Conservation (phyloP, 2,113 vertebrate genomes). For the Saimiri boliviensis region DNA sequence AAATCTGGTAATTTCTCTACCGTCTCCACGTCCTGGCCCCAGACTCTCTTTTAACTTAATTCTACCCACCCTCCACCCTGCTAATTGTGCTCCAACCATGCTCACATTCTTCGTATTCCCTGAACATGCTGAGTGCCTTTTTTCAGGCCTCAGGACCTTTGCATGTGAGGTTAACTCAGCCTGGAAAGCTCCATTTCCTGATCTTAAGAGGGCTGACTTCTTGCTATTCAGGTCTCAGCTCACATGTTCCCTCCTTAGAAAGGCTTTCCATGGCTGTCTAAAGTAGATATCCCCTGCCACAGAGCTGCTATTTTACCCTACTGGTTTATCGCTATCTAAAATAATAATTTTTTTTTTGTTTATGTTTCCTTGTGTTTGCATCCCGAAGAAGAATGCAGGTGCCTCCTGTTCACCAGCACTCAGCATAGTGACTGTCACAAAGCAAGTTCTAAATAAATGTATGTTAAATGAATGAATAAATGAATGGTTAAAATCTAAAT, state of each 20-base stretch:
- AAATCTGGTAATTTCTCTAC: background rate
- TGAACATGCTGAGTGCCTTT: background rate
- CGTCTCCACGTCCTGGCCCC: too few relatives aligned
- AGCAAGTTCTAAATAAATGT: background rate
- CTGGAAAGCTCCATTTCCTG: background rate
- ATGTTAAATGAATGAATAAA: background rate
- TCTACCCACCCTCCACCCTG: background rate
- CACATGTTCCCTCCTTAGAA: background rate
- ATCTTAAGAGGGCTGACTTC: background rate
- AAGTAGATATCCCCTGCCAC: background rate
- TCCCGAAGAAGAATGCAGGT: background rate
- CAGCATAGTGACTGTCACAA: background rate
- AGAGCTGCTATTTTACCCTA: background rate
- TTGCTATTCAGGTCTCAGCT: background rate
- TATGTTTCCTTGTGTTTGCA: background rate
- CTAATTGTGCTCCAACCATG: background rate
- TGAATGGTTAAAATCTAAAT: background rate
- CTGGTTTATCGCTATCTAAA: background rate
- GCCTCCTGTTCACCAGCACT: background rate
- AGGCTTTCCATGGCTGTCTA: background rate
- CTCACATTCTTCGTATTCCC: background rate
- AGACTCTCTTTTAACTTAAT: background rate
- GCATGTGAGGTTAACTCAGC: background rate
- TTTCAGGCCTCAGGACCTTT: background rate
- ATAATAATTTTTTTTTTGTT: background rate